phyloP scores from a whole-genome alignment of 2,888 invertebrate genomes.

The Plagodis pulveraria region DNA sequence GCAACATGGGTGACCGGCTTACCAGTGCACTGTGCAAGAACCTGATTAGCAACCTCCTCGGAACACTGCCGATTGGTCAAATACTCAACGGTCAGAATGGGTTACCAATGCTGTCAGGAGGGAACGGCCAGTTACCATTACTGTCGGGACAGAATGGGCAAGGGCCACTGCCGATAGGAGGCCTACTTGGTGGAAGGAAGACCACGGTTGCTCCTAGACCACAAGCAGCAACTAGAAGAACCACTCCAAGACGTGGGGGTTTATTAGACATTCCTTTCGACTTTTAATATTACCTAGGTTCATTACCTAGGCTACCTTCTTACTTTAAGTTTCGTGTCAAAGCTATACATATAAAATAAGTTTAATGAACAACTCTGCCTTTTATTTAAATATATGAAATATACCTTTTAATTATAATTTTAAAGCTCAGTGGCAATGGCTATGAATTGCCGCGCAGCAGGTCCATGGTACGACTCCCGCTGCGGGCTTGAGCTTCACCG shows the following conservation, averaged over 20 bases:
- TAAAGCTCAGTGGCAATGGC: too few relatives aligned
- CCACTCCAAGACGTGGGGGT: constrained; percentile 28
- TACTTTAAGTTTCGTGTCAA: too few relatives aligned
- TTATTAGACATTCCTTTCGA: constrained; percentile 42
- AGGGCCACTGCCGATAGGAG: constrained; percentile 8
- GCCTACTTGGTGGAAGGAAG: constrained; percentile 15
- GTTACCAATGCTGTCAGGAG: constrained; percentile 2
- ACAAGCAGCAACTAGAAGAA: constrained; percentile 25
- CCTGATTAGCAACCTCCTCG: constrained; percentile 58
- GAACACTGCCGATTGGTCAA: constrained; percentile 16
- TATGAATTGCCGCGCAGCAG: too few relatives aligned
- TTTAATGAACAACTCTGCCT: too few relatives aligned
- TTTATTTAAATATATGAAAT: too few relatives aligned
- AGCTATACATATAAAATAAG: too few relatives aligned
- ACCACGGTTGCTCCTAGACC: constrained; percentile 11
- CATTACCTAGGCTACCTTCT: too few relatives aligned
- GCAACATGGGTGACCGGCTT: constrained; percentile 84
- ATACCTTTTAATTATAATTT: too few relatives aligned
- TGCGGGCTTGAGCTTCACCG: too few relatives aligned
- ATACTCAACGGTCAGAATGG: not conserved
- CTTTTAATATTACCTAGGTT: constrained; percentile 26
- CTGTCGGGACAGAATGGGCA: constrained; percentile 7
- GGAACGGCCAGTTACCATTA: constrained; percentile 4
- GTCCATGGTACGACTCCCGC: too few relatives aligned
- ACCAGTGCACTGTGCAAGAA: constrained; percentile 82